phyloP scores from a whole-genome alignment of 2,797 vertebrate species.

The Urocyon cinereoargenteus region DNA sequence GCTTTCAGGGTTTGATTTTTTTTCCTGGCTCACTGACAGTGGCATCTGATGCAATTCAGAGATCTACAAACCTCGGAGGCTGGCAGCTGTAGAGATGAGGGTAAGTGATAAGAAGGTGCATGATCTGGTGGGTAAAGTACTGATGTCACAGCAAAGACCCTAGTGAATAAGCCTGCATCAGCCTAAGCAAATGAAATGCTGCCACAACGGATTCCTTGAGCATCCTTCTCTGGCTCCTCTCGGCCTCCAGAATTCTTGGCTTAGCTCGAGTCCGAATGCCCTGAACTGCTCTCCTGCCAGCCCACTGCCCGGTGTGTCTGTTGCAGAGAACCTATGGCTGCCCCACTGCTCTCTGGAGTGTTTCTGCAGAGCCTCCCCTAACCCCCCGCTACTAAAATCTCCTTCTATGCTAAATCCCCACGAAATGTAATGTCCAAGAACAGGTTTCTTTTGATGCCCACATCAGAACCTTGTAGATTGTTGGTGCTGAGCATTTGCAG shows the following conservation, averaged over 20 bases:
- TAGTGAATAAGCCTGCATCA: not conserved
- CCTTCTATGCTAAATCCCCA: accelerated
- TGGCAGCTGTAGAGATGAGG: not conserved
- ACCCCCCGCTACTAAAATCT: not conserved
- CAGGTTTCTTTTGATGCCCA: no score
- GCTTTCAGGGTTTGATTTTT: not conserved
- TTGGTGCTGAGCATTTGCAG: not conserved
- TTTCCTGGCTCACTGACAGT: not conserved
- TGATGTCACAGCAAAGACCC: not conserved
- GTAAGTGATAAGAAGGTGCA: not conserved
- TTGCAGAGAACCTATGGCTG: accelerated
- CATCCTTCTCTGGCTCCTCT: not conserved
- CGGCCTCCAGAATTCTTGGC: not conserved
- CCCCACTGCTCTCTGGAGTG: accelerated
- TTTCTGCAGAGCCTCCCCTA: accelerated
- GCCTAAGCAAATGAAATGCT: not conserved
- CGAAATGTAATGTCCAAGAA: not conserved
- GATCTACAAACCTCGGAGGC: not conserved
- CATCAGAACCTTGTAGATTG: not conserved
- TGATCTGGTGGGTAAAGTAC: not conserved
- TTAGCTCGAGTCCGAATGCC: not conserved
- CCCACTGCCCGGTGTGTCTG: accelerated
- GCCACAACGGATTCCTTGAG: accelerated
- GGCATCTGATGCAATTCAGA: not conserved
- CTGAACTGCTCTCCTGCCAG: not conserved